Percentiles rank a stretch among this genome's conserved stretches.
Evolutionary conservation across 1,140 invertebrate genomes (phyloP).

Genomic region (Cotesia typhae): DNA sequence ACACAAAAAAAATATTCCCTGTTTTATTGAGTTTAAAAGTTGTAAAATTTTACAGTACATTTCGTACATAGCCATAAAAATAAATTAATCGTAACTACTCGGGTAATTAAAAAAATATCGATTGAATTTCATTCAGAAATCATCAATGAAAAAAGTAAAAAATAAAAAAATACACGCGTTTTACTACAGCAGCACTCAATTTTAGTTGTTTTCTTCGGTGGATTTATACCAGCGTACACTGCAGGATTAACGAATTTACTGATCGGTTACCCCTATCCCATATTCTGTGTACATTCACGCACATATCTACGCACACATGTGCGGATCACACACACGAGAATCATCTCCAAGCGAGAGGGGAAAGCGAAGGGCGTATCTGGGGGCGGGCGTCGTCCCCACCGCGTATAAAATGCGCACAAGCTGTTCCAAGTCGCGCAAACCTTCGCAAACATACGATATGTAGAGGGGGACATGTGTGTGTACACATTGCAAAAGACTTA

Average conservation of each 20-base stretch:
- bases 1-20: no score
- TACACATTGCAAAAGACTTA: background rate
- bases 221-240: background rate
- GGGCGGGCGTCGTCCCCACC: conserved; percentile 63
- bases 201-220: background rate
- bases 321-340: background rate
- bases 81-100: no score
- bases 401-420: conserved; percentile 46
- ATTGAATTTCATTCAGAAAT: no score
- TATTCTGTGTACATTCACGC: background rate
- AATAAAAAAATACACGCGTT: no score
- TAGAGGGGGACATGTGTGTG: conserved; percentile 16
- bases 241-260: background rate
- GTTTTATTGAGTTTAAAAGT: no score
- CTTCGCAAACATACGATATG: conserved; percentile 8
- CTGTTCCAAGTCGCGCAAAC: conserved; percentile 36
- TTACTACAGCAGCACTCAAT: no score
- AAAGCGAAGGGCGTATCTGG: conserved; percentile 63
- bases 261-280: background rate
- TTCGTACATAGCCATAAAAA: no score
- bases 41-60: no score
- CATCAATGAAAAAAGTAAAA: no score
- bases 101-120: no score
- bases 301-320: conserved; percentile 7
- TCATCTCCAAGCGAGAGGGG: conserved; percentile 34